These are phyloP conservation scores for Caerostris darwini DNA, from an alignment of 1,140 invertebrate species.

Conservation along the genomic window DNA sequence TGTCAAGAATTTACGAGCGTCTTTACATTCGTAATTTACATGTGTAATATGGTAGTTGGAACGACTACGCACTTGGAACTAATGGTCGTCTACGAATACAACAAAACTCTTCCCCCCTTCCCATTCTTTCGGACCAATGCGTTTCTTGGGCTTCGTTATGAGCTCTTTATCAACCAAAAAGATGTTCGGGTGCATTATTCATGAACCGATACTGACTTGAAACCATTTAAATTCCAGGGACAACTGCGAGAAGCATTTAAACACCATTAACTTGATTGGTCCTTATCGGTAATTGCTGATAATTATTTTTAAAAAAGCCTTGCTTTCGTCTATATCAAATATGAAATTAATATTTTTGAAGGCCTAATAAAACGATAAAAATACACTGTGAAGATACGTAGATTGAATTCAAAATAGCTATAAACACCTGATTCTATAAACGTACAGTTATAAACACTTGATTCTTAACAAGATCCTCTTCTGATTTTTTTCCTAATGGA, in stretches of 20 bases:
- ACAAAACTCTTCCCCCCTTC: constrained; percentile 3
- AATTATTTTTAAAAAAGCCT: too few relatives aligned
- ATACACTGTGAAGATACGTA: too few relatives aligned
- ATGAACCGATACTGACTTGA: neutral
- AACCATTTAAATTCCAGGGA: neutral
- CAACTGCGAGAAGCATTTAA: neutral
- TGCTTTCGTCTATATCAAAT: too few relatives aligned
- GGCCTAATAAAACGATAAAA: too few relatives aligned
- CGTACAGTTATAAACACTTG: too few relatives aligned
- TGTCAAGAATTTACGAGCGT: constrained; percentile 63
- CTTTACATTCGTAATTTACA: constrained; percentile 69
- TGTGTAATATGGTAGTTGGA: constrained; percentile 70
- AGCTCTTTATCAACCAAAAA: neutral
- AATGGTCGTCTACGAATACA: constrained; percentile 57
- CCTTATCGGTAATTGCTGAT: too few relatives aligned
- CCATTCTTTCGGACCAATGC: constrained; percentile 33
- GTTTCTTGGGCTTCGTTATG: neutral
- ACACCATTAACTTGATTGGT: too few relatives aligned
- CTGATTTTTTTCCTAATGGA: too few relatives aligned
- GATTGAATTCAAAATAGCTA: too few relatives aligned
- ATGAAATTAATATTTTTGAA: too few relatives aligned
- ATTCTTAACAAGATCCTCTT: too few relatives aligned
- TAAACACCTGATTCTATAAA: too few relatives aligned
- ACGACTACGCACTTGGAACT: constrained; percentile 64
- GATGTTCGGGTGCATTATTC: neutral